Base-by-base conservation (phyloP, 2,113 vertebrate species). In the Erythrocercus mccallii region DNA sequence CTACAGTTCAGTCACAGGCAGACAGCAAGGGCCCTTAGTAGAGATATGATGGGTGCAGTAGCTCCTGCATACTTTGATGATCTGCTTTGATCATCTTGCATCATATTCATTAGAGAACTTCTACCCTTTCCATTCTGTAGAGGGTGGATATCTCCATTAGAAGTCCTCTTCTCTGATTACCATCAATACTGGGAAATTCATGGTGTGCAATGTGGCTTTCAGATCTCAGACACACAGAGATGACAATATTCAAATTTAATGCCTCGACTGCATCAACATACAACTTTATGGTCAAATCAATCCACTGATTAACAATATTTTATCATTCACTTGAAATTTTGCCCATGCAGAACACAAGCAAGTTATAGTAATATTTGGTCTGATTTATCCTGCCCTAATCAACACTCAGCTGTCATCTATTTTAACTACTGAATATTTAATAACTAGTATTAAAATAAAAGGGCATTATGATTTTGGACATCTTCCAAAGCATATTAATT, bases 241-340 rank as follows among this genome's bases (percentile, higher is more conserved):
- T 73, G 87, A 87, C 80, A 92, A 92, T 5, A 33, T 42, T 62
- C 68, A 87, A 90, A 95, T 94, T 74, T 82, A 93, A 92, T 68
- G 72, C 85, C 93, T 71, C 5, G 11, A n/a, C 33, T 94, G 61
- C 83, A 74, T 62, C 48, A 70, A 90, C 54, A 64, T 31, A 92
- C 85, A 93, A 82, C 50, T 93, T 94, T 74, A 92, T 30, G 70
- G 83, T 40, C 76, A 94, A 94, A 96, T 84, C 91, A 94, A 92
- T 94, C 30, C 77, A 77, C 61, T 80, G 85, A 96, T 94, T 73
- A 96, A 89, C 64, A 70, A 23, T 71, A 86, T 74, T 95, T 96
- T 85, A 94, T 90, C 78, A 89, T 28, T 1, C 50, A 96, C 54
- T 84, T 71, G 84, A 88, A 96, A 92, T 68, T 89, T 64, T 82